A percentile compares a stretch with the other conserved stretches of the same genome.
These are phyloP conservation scores for Acanthis flammea DNA, from an alignment of 2,797 vertebrate genomes.

Conservation along the genomic window DNA sequence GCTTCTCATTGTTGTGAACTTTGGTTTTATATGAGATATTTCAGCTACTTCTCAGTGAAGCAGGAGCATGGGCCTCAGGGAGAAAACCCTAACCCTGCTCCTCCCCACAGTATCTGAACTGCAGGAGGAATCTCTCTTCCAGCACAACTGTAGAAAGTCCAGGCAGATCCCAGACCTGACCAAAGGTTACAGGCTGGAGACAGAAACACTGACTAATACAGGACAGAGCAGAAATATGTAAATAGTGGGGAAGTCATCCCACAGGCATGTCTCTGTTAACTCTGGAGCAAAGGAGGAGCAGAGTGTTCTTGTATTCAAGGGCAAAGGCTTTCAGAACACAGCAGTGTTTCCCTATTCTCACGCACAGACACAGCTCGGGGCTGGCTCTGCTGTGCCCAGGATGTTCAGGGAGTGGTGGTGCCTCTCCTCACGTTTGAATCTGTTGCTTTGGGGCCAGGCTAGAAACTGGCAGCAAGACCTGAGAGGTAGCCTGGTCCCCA, in stretches of 20 bases:
- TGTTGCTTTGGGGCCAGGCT: background rate
- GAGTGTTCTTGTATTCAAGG: background rate
- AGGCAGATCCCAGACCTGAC: background rate
- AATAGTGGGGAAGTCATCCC: slow-evolving; percentile 25
- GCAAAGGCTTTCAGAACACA: slow-evolving; percentile 26
- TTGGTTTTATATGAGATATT: background rate
- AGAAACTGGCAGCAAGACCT: background rate
- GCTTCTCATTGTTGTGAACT: background rate
- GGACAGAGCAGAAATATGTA: slow-evolving; percentile 25
- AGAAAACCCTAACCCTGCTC: background rate
- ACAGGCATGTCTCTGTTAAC: background rate
- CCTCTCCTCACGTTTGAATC: background rate
- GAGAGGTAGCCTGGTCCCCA: background rate
- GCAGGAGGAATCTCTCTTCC: background rate
- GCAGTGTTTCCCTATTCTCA: background rate
- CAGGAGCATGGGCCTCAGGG: background rate
- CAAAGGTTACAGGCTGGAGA: slow-evolving; percentile 24
- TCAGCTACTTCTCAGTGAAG: background rate
- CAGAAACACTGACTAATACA: slow-evolving; percentile 41
- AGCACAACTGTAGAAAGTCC: background rate
- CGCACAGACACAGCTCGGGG: background rate
- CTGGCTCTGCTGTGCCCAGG: background rate
- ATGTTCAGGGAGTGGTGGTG: background rate
- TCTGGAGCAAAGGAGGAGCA: background rate
- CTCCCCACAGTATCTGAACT: background rate